Percentiles rank a stretch among this genome's conserved stretches.
These are phyloP conservation scores for Drosophila neotestacea DNA, from an alignment of 2,888 invertebrate genomes.

Conservation along the genomic window DNA sequence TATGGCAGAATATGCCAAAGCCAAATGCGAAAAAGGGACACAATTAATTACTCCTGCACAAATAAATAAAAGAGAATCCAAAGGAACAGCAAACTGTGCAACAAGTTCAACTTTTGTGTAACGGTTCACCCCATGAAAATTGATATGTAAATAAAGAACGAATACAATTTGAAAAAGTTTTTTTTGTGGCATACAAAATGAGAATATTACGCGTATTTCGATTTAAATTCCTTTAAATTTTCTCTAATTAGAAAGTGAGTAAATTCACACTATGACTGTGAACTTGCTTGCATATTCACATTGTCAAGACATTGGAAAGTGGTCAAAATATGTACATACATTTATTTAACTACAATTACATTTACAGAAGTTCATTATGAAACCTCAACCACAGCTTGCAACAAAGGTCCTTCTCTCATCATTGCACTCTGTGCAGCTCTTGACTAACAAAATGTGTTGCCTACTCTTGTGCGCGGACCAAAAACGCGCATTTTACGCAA, in stretches of 20 bases:
- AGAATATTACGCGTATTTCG: not conserved
- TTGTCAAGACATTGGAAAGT: too few species aligned
- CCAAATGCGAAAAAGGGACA: conserved; percentile 63
- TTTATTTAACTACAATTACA: not conserved
- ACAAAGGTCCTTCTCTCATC: not conserved
- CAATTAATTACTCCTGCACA: conserved; percentile 65
- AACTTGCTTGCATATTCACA: too few species aligned
- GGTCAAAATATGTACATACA: too few species aligned
- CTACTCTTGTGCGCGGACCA: conserved; percentile 14
- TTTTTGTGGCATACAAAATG: conserved; percentile 19
- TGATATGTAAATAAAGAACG: conserved; percentile 58
- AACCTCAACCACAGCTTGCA: not conserved
- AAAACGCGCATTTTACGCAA: conserved; percentile 31
- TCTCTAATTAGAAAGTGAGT: not conserved
- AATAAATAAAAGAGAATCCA: conserved; percentile 6
- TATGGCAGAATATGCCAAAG: conserved; percentile 46
- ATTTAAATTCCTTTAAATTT: conserved; percentile 1
- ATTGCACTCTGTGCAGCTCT: conserved; percentile 2
- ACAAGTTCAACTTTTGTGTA: conserved; percentile 65
- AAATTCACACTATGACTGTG: too few species aligned
- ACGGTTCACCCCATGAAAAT: conserved; percentile 50
- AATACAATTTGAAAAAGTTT: conserved; percentile 30
- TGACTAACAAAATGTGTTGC: conserved; percentile 18
- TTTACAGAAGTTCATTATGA: not conserved
- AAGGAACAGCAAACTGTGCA: conserved; percentile 58